phyloP scores from a whole-genome alignment of 2,113 vertebrate genomes.

The Jaculus jaculus region DNA sequence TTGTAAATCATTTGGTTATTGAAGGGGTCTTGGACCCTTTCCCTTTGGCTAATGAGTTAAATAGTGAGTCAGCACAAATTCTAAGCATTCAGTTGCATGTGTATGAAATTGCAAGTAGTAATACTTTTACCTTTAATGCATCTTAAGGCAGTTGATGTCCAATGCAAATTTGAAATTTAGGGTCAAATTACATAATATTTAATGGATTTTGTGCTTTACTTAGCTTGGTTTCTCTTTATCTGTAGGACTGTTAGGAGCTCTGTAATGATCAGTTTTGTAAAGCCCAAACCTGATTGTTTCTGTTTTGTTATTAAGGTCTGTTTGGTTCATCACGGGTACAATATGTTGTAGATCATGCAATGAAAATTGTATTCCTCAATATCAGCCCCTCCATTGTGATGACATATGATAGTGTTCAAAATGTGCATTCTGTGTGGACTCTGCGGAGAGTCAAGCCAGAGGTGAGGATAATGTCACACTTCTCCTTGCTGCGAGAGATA shows the following conservation, averaged over 20 bases:
- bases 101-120: neutral
- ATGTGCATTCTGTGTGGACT: conserved; percentile 92
- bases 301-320: conserved; percentile 82
- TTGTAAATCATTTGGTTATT: neutral
- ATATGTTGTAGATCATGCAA: conserved; percentile 91
- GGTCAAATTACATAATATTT: conserved; percentile 14
- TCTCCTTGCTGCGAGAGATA: neutral
- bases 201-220: conserved; percentile 26
- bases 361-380: conserved; percentile 93
- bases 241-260: conserved; percentile 41
- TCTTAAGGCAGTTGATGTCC: conserved; percentile 8
- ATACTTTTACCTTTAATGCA: neutral
- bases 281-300: neutral
- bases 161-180: conserved; percentile 20
- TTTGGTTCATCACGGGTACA: conserved; percentile 91
- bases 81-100: neutral
- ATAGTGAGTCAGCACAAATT: neutral
- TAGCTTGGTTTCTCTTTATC: neutral
- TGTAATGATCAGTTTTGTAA: neutral
- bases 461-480: conserved; percentile 80
- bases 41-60: neutral
- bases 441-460: conserved; percentile 93
- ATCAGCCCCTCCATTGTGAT: conserved; percentile 93
- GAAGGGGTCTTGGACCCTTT: neutral
- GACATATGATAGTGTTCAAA: conserved; percentile 93